Percentiles rank a stretch among this genome's conserved stretches.
Evolutionary conservation across 2,888 invertebrate species (phyloP).

Genomic region (Acrocera orbiculus): DNA sequence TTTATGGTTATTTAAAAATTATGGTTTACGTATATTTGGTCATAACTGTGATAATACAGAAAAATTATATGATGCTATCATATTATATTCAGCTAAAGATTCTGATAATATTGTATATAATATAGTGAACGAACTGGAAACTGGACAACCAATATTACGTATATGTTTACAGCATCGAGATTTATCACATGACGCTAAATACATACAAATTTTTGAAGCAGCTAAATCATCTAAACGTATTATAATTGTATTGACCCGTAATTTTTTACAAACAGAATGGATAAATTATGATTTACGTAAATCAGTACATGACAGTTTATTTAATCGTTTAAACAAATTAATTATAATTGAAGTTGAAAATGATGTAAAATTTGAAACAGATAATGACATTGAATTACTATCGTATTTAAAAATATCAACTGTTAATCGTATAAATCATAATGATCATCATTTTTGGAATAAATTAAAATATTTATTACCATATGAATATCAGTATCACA

Average conservation of each 20-base stretch:
- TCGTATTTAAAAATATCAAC: constrained; percentile 78
- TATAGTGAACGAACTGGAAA: constrained; percentile 70
- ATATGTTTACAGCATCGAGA: constrained; percentile 82
- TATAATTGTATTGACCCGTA: constrained; percentile 69
- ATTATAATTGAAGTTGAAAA: constrained; percentile 82
- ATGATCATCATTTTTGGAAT: constrained; percentile 88
- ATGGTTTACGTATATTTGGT: constrained; percentile 64
- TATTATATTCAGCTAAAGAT: constrained; percentile 84
- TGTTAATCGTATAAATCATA: constrained; percentile 54
- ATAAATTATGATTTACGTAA: constrained; percentile 76
- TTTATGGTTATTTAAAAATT: constrained; percentile 74
- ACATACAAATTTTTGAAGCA: constrained; percentile 52
- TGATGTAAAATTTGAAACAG: constrained; percentile 62
- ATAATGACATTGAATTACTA: constrained; percentile 73
- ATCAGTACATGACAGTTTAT: constrained; percentile 74
- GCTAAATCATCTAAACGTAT: constrained; percentile 76
- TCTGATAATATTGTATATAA: constrained; percentile 75
- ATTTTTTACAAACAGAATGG: constrained; percentile 90
- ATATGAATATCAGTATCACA: constrained; percentile 55
- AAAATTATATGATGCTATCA: constrained; percentile 79
- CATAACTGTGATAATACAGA: constrained; percentile 64
- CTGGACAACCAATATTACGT: constrained; percentile 53
- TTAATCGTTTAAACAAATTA: constrained; percentile 69
- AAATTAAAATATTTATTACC: constrained; percentile 78
- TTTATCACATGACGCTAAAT: constrained; percentile 49